Percentiles rank a stretch among this genome's conserved stretches.
Evolutionary conservation across 64 coral and sea anemone genomes (phyloP).

Genomic region (Stylophora pistillata): DNA sequence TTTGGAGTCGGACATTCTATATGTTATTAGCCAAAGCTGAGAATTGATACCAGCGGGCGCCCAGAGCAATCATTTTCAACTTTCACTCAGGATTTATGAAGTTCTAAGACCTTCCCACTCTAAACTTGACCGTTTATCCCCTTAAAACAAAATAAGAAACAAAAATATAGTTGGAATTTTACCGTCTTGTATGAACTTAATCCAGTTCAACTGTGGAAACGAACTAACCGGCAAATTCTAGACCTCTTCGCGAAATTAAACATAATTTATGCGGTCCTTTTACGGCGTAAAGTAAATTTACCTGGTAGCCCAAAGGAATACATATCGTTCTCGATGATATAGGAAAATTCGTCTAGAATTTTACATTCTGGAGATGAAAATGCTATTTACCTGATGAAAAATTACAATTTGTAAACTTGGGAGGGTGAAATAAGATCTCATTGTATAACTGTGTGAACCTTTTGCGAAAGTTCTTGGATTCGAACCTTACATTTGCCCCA

Average conservation of each 20-base stretch:
- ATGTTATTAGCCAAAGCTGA: background rate
- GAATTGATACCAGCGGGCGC: background rate
- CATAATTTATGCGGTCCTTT: background rate
- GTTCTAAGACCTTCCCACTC: too few relatives aligned
- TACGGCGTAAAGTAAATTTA: background rate
- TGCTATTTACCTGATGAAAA: background rate
- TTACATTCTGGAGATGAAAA: background rate
- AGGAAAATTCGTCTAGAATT: background rate
- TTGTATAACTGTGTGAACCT: background rate
- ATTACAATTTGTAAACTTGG: background rate
- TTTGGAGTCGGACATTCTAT: background rate
- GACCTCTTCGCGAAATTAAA: background rate
- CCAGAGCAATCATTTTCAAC: conserved; percentile 1
- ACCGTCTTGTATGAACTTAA: background rate
- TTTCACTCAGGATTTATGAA: background rate
- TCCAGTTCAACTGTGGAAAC: background rate
- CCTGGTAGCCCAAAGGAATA: background rate
- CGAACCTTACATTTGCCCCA: background rate
- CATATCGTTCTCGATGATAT: background rate
- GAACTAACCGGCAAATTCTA: background rate
- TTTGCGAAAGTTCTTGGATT: background rate
- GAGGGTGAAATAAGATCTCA: background rate
- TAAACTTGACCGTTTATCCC: background rate
- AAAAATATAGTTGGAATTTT: background rate
- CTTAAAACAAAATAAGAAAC: background rate